Evolutionary conservation across 2,113 vertebrate genomes (phyloP).

Genomic region (Haemorhous mexicanus): DNA sequence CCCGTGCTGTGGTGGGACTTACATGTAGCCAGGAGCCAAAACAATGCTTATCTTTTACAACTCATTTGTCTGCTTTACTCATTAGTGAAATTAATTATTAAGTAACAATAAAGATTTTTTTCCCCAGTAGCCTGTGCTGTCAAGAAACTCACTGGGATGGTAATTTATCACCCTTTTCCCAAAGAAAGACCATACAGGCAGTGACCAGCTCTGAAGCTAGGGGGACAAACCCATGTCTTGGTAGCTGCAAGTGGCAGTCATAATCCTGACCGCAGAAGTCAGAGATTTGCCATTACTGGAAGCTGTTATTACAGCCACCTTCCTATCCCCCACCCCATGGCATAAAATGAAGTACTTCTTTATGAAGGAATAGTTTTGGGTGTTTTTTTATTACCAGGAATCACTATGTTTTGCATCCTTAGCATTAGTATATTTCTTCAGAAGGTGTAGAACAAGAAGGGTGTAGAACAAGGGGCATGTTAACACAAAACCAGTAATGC

Average conservation of each 20-base stretch:
- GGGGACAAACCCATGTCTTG: background rate
- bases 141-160: background rate
- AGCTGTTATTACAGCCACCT: background rate
- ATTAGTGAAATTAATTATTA: background rate
- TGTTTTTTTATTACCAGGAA: background rate
- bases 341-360: background rate
- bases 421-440: background rate
- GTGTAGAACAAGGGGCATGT: background rate
- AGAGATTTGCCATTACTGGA: background rate
- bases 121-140: background rate
- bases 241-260: background rate
- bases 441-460: background rate
- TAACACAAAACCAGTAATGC: background rate
- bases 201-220: background rate
- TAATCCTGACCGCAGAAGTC: background rate
- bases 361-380: background rate
- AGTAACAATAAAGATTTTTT: background rate
- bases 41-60: background rate
- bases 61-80: background rate
- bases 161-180: background rate
- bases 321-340: fast-evolving
- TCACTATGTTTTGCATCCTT: background rate
- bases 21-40: background rate
- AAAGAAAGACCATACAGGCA: background rate
- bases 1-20: background rate